Conservation (phyloP, 2,797 vertebrate genomes). For the Semotilus atromaculatus region DNA sequence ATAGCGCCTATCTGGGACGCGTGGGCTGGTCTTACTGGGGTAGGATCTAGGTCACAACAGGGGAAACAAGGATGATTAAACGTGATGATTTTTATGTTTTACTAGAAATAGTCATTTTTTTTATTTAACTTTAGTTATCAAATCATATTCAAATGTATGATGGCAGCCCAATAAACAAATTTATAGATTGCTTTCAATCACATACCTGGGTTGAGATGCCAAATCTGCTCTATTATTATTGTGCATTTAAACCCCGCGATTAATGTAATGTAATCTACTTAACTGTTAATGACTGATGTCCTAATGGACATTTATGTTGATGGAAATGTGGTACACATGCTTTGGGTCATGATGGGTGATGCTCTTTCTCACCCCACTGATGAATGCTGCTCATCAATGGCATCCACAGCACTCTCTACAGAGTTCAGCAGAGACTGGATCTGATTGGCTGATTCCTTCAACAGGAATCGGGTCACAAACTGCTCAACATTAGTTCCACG, state of each 20-base stretch:
- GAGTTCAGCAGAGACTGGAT: conserved; percentile 95
- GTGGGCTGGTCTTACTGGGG: conserved; percentile 79
- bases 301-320: conserved; percentile 16
- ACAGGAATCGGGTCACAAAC: conserved; percentile 95
- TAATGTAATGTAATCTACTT: conserved; percentile 8
- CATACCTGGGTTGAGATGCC: neutral
- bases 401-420: conserved; percentile 95
- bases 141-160: neutral
- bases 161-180: conserved; percentile 1
- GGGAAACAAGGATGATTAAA: conserved; percentile 25
- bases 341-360: neutral
- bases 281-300: neutral
- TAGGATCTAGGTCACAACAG: conserved; percentile 75
- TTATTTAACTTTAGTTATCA: neutral
- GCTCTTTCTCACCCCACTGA: conserved; percentile 47
- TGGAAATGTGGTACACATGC: neutral
- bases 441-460: conserved; percentile 97
- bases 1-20: conserved; percentile 76
- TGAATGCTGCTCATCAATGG: conserved; percentile 92
- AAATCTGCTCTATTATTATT: conserved; percentile 1
- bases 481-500: conserved; percentile 92
- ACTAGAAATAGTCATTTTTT: neutral
- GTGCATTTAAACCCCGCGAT: conserved; percentile 5
- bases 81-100: neutral
- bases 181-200: neutral